Conservation (phyloP, 2,797 vertebrate species). For the Hippocampus kuda region DNA sequence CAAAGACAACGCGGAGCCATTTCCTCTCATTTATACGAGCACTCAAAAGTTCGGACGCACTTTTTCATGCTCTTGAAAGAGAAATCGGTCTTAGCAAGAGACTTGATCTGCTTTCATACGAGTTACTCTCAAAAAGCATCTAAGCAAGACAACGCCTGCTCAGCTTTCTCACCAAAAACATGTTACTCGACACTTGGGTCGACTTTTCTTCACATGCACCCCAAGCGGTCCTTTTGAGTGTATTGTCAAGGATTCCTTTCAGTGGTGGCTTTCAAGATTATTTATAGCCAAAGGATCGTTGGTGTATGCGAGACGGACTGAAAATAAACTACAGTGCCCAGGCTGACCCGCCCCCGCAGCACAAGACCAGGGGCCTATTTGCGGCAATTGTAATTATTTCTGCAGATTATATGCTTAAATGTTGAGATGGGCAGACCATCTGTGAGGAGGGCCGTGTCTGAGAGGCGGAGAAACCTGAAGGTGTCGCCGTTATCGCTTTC, state of each 20-base stretch:
- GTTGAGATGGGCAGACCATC: neutral
- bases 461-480: slow-evolving; percentile 9
- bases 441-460: neutral
- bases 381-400: slow-evolving; percentile 6
- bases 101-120: neutral
- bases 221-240: neutral
- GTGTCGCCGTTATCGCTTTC: slow-evolving; percentile 24
- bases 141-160: neutral
- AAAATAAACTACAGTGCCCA: slow-evolving; percentile 18
- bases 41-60: neutral
- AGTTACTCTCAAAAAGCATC: neutral
- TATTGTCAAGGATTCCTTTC: slow-evolving; percentile 11
- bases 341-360: neutral
- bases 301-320: slow-evolving; percentile 3
- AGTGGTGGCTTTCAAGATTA: slow-evolving; percentile 9
- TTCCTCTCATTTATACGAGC: neutral
- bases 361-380: slow-evolving; percentile 4
- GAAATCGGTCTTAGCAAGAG: neutral
- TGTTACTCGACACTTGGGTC: neutral
- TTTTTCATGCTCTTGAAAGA: neutral
- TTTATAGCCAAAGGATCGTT: slow-evolving; percentile 18
- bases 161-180: neutral
- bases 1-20: neutral
- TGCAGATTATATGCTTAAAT: neutral
- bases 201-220: neutral